Conservation (phyloP, 2,888 invertebrate genomes). For the Epirrita christyi region DNA sequence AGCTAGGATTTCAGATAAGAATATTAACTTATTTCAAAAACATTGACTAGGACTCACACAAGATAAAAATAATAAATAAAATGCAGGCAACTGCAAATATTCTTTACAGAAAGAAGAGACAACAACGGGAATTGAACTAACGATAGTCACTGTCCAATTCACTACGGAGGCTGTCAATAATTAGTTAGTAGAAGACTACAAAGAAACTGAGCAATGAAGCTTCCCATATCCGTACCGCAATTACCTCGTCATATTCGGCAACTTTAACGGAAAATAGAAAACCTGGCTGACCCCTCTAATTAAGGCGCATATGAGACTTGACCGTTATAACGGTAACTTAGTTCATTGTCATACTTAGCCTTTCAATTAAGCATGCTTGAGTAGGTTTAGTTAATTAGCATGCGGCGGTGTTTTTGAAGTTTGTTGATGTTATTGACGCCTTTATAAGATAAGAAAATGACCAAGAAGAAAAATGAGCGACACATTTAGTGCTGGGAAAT, state of each 20-base stretch:
- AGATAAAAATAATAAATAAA: no score
- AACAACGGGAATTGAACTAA: not conserved
- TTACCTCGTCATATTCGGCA: constrained; percentile 26
- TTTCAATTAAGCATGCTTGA: constrained; percentile 46
- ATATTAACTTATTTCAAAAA: no score
- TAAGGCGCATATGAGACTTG: constrained; percentile 47
- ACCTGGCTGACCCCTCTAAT: constrained; percentile 50
- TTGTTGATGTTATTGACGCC: constrained; percentile 21
- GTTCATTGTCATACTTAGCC: constrained; percentile 57
- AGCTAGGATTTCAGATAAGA: not conserved
- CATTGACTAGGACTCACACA: no score
- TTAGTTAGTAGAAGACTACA: constrained; percentile 2
- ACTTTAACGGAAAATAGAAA: constrained; percentile 24
- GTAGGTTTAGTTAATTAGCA: constrained; percentile 29
- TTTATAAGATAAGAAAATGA: constrained; percentile 4
- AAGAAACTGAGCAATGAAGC: constrained; percentile 13
- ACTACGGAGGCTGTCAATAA: not conserved
- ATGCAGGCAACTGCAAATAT: not conserved
- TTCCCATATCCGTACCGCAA: constrained; percentile 16
- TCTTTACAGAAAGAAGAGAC: not conserved
- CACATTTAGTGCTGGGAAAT: no score
- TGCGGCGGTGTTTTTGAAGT: constrained; percentile 26
- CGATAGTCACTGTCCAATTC: not conserved
- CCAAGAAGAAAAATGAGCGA: no score
- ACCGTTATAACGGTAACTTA: constrained; percentile 52